Evolutionary conservation across 1,140 invertebrate species (phyloP), one percentile per base, ranked within the genome.

Genomic region (Himalopsyche phryganea): DNA sequence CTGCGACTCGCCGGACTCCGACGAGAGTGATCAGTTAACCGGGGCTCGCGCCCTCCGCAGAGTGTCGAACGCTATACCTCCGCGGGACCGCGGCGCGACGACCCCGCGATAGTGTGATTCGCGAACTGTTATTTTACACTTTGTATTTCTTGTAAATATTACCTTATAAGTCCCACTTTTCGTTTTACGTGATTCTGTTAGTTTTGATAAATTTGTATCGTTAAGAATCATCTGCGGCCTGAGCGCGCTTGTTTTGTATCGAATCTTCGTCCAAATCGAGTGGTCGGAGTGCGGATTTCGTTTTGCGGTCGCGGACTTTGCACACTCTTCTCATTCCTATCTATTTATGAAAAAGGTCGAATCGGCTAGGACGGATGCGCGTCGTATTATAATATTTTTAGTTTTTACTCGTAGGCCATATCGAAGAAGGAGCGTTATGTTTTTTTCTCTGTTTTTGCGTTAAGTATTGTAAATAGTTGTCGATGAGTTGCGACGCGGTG

Each of bases 341-440:
- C 33, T 59, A 59, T 59, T 53, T 59, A 59, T 59, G 33, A 50
- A 60, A 60, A 35, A 48, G 50, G 13, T 51, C 58, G 58, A 60
- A 60, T 60, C 53, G 52, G 49, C 53, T 60, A 60, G 58, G 53
- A 45, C 50, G 58, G 58, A 53, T 60, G n/a, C 23, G 23, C 23
- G 9, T 28, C 23, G 23, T 54, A 46, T 54, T 20, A 53, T 55
- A 45, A 50, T 60, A 54, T 55, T 46, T 55, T 23, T 52, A 15
- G 28, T 41, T 42, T 52, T 52, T 52, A 42, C 13, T 36, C 55
- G 54, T 55, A 60, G 46, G 53, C 53, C 52, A 48, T 54, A 54
- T 38, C 51, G 51, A 54, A 32, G 38, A 40, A 14, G 42, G 28
- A 46, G 51, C 33, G 51, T 54, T 54, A 54, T 46, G 23, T 28